Base-by-base conservation (phyloP, 23 tunicate species). In the Halocynthia roretzi region DNA sequence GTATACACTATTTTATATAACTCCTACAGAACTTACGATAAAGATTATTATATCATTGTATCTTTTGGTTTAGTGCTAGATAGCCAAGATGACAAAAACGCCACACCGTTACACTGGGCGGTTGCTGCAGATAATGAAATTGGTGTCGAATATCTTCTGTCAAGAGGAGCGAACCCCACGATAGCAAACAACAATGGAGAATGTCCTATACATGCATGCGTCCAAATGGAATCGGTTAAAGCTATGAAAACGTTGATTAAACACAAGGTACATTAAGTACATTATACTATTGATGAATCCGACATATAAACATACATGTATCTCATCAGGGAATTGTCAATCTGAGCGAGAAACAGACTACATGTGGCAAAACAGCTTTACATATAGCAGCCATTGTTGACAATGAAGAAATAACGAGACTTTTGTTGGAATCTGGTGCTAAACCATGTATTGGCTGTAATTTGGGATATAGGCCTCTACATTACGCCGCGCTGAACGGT, bases 91-190 rank as follows among this genome's bases (percentile, higher is more conserved):
- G 88, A 86, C 51, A 11, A 12, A 40, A 64, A 67, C 7, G 75
- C 83, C 6, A 78, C 98, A 10, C 80, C 98, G 8, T 57, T 92
- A 11, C 90, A 85, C 50, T 92, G 91, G 92, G 98, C 98, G 5
- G 82, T 86, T 19, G 70, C 53, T 7, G 62, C 76, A 6, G 87
- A 92, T 58, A 19, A 51, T 8, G 75, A 75, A 6, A 62, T 62
- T 15, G 53, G 74, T 10, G 87, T 92, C 10, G 79, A 79, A 22
- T 69, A 69, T 60, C 77, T 92, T 12, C 11, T 92, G 21, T 15
- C 70, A 8, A 67, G 69, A 61, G 87, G 91, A 7, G 87, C 87
- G 0, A 87, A 92, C 50, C 92, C 88, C 7, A 67, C 82, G 44
- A 8, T 78, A 6, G 10, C 23, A 15, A 86, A 92, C 53, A 76